Evolutionary conservation across 2,113 vertebrate species (phyloP).

Genomic region (Ailuropoda melanoleuca): DNA sequence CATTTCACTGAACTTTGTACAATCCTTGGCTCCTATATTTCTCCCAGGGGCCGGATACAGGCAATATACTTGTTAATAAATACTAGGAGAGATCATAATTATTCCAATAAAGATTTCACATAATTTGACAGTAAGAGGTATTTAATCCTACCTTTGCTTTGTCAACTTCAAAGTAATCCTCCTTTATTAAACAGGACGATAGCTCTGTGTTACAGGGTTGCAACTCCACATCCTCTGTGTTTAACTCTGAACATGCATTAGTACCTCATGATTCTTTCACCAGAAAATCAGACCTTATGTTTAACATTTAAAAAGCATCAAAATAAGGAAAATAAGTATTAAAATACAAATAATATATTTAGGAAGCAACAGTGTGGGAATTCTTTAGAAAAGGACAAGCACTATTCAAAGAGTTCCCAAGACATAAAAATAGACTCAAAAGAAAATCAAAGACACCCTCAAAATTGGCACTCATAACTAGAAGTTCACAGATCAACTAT

Average conservation of each 20-base stretch:
- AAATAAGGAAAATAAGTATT: conserved; percentile 2
- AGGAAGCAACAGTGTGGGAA: neutral
- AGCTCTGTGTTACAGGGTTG: neutral
- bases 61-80: neutral
- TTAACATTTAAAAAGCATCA: conserved; percentile 23
- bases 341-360: conserved; percentile 13
- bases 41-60: neutral
- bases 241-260: neutral
- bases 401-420: neutral
- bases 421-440: neutral
- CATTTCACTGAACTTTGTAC: neutral
- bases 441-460: neutral
- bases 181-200: neutral
- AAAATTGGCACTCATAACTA: neutral
- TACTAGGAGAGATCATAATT: neutral
- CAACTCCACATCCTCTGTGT: neutral
- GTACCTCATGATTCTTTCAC: neutral
- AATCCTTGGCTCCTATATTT: neutral
- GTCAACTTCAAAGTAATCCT: neutral
- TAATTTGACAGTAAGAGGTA: neutral
- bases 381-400: conserved; percentile 51
- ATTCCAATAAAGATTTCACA: neutral
- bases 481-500: neutral
- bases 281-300: neutral
- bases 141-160: conserved; percentile 26